Base-by-base conservation (phyloP, 2,797 vertebrate species). In the Acestrorhynchus altus region DNA sequence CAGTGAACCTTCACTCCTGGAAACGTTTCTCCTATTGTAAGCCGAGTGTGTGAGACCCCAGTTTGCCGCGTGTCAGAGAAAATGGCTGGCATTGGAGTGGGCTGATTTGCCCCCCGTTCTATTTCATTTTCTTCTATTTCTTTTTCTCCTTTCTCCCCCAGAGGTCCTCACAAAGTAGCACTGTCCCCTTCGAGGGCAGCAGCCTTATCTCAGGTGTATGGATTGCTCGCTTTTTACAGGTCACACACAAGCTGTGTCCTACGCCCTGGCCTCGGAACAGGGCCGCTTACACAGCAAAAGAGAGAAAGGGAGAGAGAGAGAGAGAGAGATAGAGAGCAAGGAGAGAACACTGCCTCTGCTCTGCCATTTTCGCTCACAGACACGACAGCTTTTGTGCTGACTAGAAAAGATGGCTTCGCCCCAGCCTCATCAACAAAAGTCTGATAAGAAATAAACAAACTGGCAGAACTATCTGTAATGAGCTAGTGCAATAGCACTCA, bases 151-250 rank as follows among this genome's bases (percentile, higher is more conserved):
- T 77, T 83, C 77, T 80, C 66, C 83, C 83, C 20, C 81, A 77
- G 77, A 88, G 80, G 31, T 76, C 77, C 44, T 78, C 63, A 76
- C 73, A 85, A 89, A 85, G 81, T 88, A 72, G 64, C 68, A 78
- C 78, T 84, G 86, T 88, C 87, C 83, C 82, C 54, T 72, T 82
- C 79, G 13, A 69, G 86, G 88, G 83, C 74, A 72, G 80, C 56
- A 54, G 81, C 81, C 86, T 89, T 86, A 89, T 89, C 83, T 68
- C 83, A 63, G 71, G 81, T 49, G 72, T 85, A 81, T 86, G 81
- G 82, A 89, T 86, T 75, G 72, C 79, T 68, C 22, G 73, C 80
- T 85, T 87, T 86, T 86, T 79, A 85, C 83, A 78, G 86, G 83
- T 88, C 81, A 71, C 69, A 79, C 72, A 74, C 47, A 46, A 84